A percentile compares a stretch with the other conserved stretches of the same genome.
Evolutionary conservation across 2,797 vertebrate species (phyloP).

Genomic region (Poeciliopsis paucimaculata): DNA sequence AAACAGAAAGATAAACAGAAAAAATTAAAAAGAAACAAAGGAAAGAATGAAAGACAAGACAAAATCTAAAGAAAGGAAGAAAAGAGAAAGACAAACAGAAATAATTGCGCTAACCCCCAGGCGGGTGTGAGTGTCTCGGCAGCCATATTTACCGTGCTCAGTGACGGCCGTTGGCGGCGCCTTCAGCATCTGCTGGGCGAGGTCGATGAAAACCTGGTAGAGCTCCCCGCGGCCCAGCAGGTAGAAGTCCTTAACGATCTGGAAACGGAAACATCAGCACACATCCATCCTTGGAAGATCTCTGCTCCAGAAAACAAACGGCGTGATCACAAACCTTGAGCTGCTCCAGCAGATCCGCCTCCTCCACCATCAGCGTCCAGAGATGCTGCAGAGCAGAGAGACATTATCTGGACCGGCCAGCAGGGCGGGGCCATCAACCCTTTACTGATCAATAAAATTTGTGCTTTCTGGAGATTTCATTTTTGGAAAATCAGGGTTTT

Average conservation of each 20-base stretch:
- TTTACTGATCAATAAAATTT: no score
- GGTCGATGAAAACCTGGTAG: slow-evolving; percentile 97
- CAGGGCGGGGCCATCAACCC: not conserved
- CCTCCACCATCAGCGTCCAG: slow-evolving; percentile 98
- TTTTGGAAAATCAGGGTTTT: no score
- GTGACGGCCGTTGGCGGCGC: slow-evolving; percentile 94
- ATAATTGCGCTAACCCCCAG: no score
- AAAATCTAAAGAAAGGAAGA: not conserved
- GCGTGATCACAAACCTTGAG: slow-evolving; percentile 86
- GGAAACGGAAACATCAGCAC: slow-evolving; percentile 26
- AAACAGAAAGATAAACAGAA: not conserved
- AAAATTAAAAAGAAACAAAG: not conserved
- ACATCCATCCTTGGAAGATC: not conserved
- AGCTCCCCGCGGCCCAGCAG: slow-evolving; percentile 95
- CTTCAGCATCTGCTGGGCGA: slow-evolving; percentile 97
- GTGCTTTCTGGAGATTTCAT: no score
- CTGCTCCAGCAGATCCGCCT: slow-evolving; percentile 93
- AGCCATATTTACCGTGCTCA: slow-evolving; percentile 87
- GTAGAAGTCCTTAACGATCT: slow-evolving; percentile 99
- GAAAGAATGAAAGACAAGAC: not conserved
- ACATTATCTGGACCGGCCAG: not conserved
- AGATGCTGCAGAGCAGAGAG: slow-evolving; percentile 84
- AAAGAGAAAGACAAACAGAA: not conserved
- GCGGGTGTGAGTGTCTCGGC: no score
- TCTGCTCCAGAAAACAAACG: not conserved